These are phyloP conservation scores for Epinotia ramella DNA, from an alignment of 2,888 invertebrate species.

Conservation along the genomic window DNA sequence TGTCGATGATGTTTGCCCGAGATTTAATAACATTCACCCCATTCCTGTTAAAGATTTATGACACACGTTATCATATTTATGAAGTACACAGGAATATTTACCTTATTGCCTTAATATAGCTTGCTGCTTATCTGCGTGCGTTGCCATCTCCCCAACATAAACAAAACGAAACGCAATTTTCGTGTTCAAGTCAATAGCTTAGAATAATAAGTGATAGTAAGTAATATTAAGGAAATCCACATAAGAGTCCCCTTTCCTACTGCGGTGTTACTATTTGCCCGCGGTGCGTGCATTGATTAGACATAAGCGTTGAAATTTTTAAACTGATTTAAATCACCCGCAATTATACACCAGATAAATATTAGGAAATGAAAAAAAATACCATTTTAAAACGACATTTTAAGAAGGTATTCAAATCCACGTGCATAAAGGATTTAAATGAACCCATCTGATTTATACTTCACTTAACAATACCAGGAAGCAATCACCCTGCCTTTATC, in stretches of 20 bases:
- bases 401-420: neutral
- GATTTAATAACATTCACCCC: constrained; percentile 70
- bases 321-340: neutral
- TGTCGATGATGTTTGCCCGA: constrained; percentile 50
- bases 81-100: constrained; percentile 64
- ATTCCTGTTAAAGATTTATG: constrained; percentile 68
- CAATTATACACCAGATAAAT: neutral
- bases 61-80: constrained; percentile 65
- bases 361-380: neutral
- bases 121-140: constrained; percentile 73
- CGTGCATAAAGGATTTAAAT: too few species aligned
- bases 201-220: constrained; percentile 84
- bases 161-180: constrained; percentile 83
- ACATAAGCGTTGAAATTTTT: neutral
- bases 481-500: neutral
- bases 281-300: neutral
- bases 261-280: constrained; percentile 53
- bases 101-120: constrained; percentile 58
- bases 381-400: neutral
- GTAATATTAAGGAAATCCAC: constrained; percentile 80
- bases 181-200: constrained; percentile 83
- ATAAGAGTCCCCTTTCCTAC: constrained; percentile 65
- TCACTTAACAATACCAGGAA: neutral
- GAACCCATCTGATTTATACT: too few species aligned
- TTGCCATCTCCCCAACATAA: constrained; percentile 71